Base-by-base conservation (phyloP, 2,113 vertebrate genomes). In the Dolichallabes microphthalmus region DNA sequence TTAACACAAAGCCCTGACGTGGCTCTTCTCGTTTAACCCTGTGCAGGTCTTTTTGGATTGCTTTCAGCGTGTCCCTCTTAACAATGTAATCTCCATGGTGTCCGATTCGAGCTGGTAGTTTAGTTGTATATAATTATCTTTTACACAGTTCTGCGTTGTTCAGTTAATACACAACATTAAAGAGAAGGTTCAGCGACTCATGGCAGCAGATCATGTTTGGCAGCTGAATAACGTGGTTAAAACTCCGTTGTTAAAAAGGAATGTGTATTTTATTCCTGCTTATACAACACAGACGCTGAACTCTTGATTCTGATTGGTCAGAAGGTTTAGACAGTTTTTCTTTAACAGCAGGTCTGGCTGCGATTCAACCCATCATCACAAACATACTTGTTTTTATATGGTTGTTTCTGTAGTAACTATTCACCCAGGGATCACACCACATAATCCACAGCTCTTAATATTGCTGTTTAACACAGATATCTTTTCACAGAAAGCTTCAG, bases 1-100 rank as follows among this genome's bases (percentile, higher is more conserved):
- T 82, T 75, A 75, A 82, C 85, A 63, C 30, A 22, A 63, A 58
- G 30, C 57, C 53, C 55, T 61, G 55, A 80, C 66, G 22, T 57
- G 0, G 19, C 68, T 35, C 58, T 30, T 52, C 30, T 85, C 20
- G 3, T 58, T 60, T 32, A 71, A 80, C 35, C 20, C 57, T 22
- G 4, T 63, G 39, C 30, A 20, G 64, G n/a, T 60, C 32, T n/a
- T 68, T 69, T 45, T 32, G 39, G 14, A 39, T 80, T 19, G 11
- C n/a, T 14, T 64, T 77, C 22, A 57, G 4, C 9, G 50, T 27
- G 50, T 76, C 7, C 30, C 10, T 53, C 2, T 39, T 22, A 22
- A 45, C 35, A 73, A 52, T 14, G 20, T 25, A 8, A 4, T 27
- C 25, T 63, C 22, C 13, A 27, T 55, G 39, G 14, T 19, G 22